A percentile compares a stretch with the other conserved stretches of the same genome.
phyloP scores from a whole-genome alignment of 2,797 vertebrate species.

The Anguilla pacifica region DNA sequence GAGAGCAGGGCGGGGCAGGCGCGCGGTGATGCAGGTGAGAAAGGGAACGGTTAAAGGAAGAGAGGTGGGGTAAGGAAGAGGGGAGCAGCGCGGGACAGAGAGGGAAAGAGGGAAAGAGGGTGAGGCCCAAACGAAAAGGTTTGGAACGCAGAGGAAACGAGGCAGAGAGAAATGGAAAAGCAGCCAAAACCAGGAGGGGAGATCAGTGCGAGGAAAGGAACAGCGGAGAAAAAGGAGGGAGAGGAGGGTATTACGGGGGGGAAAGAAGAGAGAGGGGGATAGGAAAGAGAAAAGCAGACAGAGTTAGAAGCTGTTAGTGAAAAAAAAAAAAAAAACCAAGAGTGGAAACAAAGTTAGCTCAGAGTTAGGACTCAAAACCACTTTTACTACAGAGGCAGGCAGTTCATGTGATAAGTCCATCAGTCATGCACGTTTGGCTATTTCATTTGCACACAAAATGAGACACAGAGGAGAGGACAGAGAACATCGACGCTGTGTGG shows the following conservation, averaged over 20 bases:
- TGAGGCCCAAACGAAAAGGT: constrained; percentile 73
- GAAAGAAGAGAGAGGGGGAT: constrained; percentile 36
- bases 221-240: constrained; percentile 40
- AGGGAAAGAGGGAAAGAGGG: constrained; percentile 52
- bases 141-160: constrained; percentile 73
- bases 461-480: neutral
- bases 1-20: constrained; percentile 4
- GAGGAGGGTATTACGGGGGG: constrained; percentile 58
- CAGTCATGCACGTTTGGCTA: too few species aligned
- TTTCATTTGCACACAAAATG: neutral
- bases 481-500: neutral
- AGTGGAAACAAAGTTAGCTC: constrained; percentile 11
- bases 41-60: constrained; percentile 31
- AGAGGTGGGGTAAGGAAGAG: constrained; percentile 31
- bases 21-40: constrained; percentile 18
- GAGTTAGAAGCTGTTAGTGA: constrained; percentile 15
- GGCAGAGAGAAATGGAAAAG: constrained; percentile 66
- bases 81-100: constrained; percentile 16
- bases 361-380: constrained; percentile 4
- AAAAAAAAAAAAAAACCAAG: neutral
- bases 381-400: neutral
- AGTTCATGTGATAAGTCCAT: neutral
- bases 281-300: constrained; percentile 17
- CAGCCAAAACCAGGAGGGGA: constrained; percentile 67
- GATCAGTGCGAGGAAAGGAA: constrained; percentile 57